A percentile compares a stretch with the other conserved stretches of the same genome.
phyloP scores from a whole-genome alignment of 1,140 invertebrate species.

The Pseudomyrmex gracilis region DNA sequence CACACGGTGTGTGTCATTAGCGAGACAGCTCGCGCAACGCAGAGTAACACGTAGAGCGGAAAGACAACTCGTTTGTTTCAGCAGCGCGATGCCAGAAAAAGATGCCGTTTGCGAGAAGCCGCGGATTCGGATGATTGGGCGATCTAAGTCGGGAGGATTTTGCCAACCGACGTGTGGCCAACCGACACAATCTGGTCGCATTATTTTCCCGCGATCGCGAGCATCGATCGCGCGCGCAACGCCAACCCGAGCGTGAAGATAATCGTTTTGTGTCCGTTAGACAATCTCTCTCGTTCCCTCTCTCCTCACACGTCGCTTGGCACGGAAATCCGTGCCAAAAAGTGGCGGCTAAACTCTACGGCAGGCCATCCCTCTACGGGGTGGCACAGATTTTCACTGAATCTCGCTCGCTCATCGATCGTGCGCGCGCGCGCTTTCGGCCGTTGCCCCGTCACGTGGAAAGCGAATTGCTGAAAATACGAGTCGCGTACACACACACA shows the following conservation, averaged over 20 bases:
- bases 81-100: not conserved
- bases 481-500: slow-evolving; percentile 11
- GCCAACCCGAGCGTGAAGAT: slow-evolving; percentile 72
- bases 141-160: slow-evolving; percentile 9
- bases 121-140: slow-evolving; percentile 1
- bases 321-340: slow-evolving; percentile 55
- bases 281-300: slow-evolving; percentile 56
- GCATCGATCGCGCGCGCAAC: slow-evolving; percentile 60
- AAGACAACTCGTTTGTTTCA: no score
- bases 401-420: slow-evolving; percentile 55
- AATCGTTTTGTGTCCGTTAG: slow-evolving; percentile 74
- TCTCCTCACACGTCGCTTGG: slow-evolving; percentile 5
- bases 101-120: not conserved
- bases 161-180: not conserved
- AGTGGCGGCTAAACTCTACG: slow-evolving; percentile 39
- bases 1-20: not conserved
- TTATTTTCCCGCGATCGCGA: slow-evolving; percentile 17
- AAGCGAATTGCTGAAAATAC: slow-evolving; percentile 51
- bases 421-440: slow-evolving; percentile 33
- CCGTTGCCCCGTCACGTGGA: slow-evolving; percentile 60
- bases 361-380: not conserved
- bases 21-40: not conserved
- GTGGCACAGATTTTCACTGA: slow-evolving; percentile 58
- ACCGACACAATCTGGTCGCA: slow-evolving; percentile 10
- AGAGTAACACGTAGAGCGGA: not conserved